Evolutionary conservation across 2,888 invertebrate genomes (phyloP), one percentile per base, ranked within the genome.

Genomic region (Listrodromus nycthemerus): DNA sequence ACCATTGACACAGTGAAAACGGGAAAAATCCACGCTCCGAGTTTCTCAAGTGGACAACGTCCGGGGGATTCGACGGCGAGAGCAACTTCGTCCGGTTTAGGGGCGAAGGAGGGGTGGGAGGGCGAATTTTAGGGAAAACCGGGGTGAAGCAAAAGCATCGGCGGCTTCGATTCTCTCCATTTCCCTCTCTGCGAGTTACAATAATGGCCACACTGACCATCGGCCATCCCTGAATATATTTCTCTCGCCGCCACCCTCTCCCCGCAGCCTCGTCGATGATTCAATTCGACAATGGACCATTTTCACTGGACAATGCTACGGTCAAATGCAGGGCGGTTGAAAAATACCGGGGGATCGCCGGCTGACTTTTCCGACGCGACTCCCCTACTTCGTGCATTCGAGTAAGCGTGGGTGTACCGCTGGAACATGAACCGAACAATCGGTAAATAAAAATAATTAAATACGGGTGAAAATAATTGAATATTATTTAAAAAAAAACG

Each of bases 271-370:
- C 78, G 81, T 86, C 90, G 91, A 92, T 92, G 92, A 93, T 93
- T 92, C 92, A 91, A 93, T 91, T 90, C 89, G 90, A 93, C 93
- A 93, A 93, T 93, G 89, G 93, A 82, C 90, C 88, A 89, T 90
- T 90, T 88, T 30, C 85, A 74, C 79, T 85, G 89, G 88, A 93
- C 92, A 93, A 93, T 92, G 88, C 91, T 86, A 84, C 85, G 92
- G 92, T 92, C 92, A 92, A 92, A 91, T 89, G 90, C 91, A 90
- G 85, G 82, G 87, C 83, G 85, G 75, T 85, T 67, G 82, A 80
- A 82, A 83, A 82, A 85, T 83, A 76, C 70, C 84, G 70, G 84
- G 76, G 74, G 82, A 63, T 87, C 81, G 87, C 80, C 85, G 84
- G 84, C 85, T 86, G 88, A 87, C 83, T 86, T 83, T 79, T 74